Percentiles rank a stretch among this genome's conserved stretches.
Evolutionary conservation across 2,113 vertebrate genomes (phyloP).

Genomic region (Macheiramphus alcinus): DNA sequence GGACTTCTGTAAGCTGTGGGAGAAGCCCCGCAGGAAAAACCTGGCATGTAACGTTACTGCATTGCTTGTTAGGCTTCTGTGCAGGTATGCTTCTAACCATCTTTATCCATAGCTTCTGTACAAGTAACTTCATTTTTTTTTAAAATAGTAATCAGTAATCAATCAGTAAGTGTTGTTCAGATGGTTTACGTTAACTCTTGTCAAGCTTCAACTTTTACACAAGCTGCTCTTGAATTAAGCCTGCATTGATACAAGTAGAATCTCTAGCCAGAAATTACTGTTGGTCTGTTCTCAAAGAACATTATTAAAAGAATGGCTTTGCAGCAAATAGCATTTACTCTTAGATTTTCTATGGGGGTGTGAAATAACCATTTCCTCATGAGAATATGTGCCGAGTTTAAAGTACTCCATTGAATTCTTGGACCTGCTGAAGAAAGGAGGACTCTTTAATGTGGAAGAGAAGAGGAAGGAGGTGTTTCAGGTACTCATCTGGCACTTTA

Average conservation of each 20-base stretch:
- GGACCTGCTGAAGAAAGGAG: neutral
- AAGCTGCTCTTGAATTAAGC: neutral
- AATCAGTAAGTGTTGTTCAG: no score
- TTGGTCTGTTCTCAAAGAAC: neutral
- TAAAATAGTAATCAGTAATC: neutral
- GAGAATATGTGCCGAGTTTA: neutral
- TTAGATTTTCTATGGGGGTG: neutral
- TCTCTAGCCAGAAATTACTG: neutral
- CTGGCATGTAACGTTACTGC: accelerated
- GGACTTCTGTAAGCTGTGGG: neutral
- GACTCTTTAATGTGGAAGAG: neutral
- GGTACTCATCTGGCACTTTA: neutral
- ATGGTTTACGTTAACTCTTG: accelerated
- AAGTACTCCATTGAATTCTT: neutral
- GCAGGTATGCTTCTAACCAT: neutral
- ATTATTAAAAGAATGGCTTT: neutral
- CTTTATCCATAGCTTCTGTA: neutral
- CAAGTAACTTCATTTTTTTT: neutral
- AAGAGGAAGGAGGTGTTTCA: neutral
- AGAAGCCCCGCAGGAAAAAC: neutral
- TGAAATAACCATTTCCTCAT: neutral
- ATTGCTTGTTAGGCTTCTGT: neutral
- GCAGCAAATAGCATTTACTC: neutral
- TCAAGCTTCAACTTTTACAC: neutral
- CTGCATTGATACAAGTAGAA: neutral